A percentile compares a stretch with the other conserved stretches of the same genome.
Conservation (phyloP, 2,113 vertebrate species). For the Macquaria ambigua region DNA sequence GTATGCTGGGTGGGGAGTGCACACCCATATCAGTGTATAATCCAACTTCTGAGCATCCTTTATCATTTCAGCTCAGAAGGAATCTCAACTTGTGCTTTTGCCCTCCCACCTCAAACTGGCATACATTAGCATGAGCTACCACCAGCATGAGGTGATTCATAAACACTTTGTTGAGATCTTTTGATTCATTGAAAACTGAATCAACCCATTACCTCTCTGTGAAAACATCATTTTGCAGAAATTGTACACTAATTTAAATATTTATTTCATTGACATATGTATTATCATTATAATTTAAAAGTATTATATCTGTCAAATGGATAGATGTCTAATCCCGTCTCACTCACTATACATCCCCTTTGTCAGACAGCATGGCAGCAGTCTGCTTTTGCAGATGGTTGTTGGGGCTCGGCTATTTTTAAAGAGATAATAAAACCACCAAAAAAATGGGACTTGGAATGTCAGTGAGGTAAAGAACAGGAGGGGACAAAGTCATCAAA, state of each 20-base stretch:
- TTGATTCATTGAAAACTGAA: background rate
- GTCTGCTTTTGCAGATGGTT: conserved; percentile 11
- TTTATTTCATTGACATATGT: background rate
- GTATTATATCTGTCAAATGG: background rate
- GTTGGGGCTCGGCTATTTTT: conserved; percentile 48
- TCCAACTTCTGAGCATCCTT: conserved; percentile 37
- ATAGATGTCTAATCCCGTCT: conserved; percentile 3
- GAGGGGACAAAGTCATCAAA: conserved; percentile 67
- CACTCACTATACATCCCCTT: conserved; percentile 2
- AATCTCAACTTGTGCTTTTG: conserved; percentile 16
- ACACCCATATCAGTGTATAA: conserved; percentile 18
- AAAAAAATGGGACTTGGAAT: conserved; percentile 23
- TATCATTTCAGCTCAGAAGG: conserved; percentile 31
- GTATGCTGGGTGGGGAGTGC: conserved; percentile 9
- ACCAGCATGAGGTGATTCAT: background rate
- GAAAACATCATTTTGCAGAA: background rate
- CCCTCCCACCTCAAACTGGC: background rate
- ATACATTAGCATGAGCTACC: background rate
- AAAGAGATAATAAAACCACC: conserved; percentile 53
- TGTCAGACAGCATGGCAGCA: conserved; percentile 14
- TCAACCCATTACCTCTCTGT: background rate
- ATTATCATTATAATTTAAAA: background rate
- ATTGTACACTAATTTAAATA: background rate
- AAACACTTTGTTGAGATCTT: background rate
- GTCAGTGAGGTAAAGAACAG: conserved; percentile 53